Percentiles rank a stretch among this genome's conserved stretches.
Evolutionary conservation across 1,140 invertebrate species (phyloP).

Genomic region (Gryllus bimaculatus): DNA sequence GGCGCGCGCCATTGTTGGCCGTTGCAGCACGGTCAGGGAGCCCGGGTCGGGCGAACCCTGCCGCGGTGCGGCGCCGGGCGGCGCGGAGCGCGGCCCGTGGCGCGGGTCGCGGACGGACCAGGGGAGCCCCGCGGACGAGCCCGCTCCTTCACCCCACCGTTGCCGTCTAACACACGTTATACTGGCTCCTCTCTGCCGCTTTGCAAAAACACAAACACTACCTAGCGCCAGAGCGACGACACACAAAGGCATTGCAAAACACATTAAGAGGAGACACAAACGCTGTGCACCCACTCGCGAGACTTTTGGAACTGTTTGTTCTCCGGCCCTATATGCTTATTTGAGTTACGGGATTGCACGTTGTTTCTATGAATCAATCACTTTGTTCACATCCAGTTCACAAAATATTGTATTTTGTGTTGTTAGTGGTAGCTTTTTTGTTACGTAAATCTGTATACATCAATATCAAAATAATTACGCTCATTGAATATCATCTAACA

Average conservation of each 20-base stretch:
- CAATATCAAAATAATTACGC: no score
- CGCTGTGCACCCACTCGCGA: background rate
- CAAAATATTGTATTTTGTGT: no score
- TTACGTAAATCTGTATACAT: no score
- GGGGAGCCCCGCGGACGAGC: slow-evolving; percentile 38
- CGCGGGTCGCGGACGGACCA: slow-evolving; percentile 43
- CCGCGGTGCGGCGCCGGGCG: slow-evolving; percentile 30
- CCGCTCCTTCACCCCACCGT: slow-evolving; percentile 35
- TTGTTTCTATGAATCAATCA: no score
- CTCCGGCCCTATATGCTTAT: no score
- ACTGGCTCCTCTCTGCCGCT: slow-evolving; percentile 25
- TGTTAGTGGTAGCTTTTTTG: no score
- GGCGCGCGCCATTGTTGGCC: slow-evolving; percentile 40
- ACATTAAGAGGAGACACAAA: background rate
- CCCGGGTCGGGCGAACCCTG: slow-evolving; percentile 29
- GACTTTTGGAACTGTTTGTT: no score
- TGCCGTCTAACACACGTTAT: slow-evolving; percentile 21
- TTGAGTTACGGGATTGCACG: no score
- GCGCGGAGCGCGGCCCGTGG: slow-evolving; percentile 33
- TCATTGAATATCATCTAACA: no score
- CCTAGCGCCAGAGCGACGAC: background rate
- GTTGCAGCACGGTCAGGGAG: slow-evolving; percentile 39
- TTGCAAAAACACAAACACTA: slow-evolving; percentile 26
- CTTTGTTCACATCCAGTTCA: no score
- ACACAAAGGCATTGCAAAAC: background rate